Conservation (phyloP, 2,113 vertebrate genomes). For the Ochotona curzoniae region DNA sequence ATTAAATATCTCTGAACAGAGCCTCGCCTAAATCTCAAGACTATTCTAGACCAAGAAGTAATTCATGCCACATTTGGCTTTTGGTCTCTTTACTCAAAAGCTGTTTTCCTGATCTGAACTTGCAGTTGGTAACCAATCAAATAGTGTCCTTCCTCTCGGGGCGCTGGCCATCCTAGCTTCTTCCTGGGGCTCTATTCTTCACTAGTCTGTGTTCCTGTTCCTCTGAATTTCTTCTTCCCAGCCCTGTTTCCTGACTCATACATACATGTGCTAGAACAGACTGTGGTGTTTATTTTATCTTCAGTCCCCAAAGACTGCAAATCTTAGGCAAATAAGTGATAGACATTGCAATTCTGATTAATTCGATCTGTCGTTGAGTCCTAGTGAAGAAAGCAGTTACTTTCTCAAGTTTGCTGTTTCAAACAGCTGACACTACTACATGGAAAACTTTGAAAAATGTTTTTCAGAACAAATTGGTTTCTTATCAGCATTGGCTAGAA, state of each 20-base stretch:
- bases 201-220: slow-evolving; percentile 18
- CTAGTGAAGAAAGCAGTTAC: slow-evolving; percentile 35
- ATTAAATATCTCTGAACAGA: background rate
- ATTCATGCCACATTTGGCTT: background rate
- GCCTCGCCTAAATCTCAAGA: background rate
- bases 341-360: slow-evolving; percentile 35
- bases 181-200: background rate
- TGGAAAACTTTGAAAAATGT: slow-evolving; percentile 80
- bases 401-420: slow-evolving; percentile 71
- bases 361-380: slow-evolving; percentile 22
- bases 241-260: slow-evolving; percentile 30
- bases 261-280: slow-evolving; percentile 5
- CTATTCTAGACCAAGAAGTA: background rate
- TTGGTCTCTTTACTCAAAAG: background rate
- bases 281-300: slow-evolving; percentile 26
- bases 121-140: background rate
- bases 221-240: slow-evolving; percentile 51
- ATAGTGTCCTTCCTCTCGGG: accelerated
- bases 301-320: background rate
- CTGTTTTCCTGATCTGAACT: background rate
- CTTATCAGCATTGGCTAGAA: slow-evolving; percentile 52
- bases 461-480: slow-evolving; percentile 69
- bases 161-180: background rate
- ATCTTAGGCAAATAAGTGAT: slow-evolving; percentile 22
- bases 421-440: slow-evolving; percentile 63